Evolutionary conservation across 2,888 invertebrate species (phyloP), one percentile per base, ranked within the genome.

Genomic region (Crematogaster levior): DNA sequence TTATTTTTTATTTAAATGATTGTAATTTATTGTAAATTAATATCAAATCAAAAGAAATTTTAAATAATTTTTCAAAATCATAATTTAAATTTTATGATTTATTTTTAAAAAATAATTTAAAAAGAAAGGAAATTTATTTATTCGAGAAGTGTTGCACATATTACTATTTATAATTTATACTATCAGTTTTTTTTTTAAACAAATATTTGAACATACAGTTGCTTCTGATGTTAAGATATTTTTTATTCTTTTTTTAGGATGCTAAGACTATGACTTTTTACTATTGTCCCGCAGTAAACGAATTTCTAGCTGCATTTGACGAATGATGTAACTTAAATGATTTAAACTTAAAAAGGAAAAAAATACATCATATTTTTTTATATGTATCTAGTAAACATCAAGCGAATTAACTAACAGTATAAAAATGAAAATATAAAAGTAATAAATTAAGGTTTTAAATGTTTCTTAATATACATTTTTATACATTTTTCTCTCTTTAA

Each of bases 271-370:
- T 91, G 24, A 90, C 91, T 5, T 74, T 68, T 18, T 53, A 82
- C 79, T 92, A 90, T 82, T 92, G 88, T 82, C 90, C 91, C 12
- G 83, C 79, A 30, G 43, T 92, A 34, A 84, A 79, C 56, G 83
- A 90, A 65, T 88, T 92, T 65, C 74, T 92, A 24, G 24, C 74
- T 24, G 70, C 43, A 58, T 89, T 84, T 81, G 3, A 48, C 24
- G 40, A 24, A 21, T 77, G 43, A 87, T 27, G 7, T 46, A 21
- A 12, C 3, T 30, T 10, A 60, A 73, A 10, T 46, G n/a, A 12
- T 5, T 30, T 10, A 60, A 73, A 10, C 6, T 24, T 27, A 3
- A n/a, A 15, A 30, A 6, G 18, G 24, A 30, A 53, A 37, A 9
- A 53, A 27, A 40, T n/a, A 1, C 15, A 12, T 48, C 3, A 61